Conservation (phyloP, 2,888 invertebrate species). For the Glaucopsyche alexis region DNA sequence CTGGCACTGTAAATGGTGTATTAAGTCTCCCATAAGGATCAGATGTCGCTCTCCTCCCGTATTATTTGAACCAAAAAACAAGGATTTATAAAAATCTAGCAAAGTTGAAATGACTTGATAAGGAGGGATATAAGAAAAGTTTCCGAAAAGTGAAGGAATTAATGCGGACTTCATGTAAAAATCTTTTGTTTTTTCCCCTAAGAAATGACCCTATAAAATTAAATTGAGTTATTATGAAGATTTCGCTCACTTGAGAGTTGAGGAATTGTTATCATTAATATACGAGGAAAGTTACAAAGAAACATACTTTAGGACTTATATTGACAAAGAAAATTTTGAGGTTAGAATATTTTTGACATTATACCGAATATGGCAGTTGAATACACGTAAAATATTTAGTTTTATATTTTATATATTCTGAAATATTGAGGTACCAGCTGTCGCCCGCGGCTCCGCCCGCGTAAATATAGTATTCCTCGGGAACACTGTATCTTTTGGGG, state of each 20-base stretch:
- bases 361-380: no score
- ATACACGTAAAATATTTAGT: no score
- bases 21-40: no score
- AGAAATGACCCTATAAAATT: constrained; percentile 13
- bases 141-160: not conserved
- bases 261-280: constrained; percentile 2
- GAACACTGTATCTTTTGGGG: no score
- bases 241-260: not conserved
- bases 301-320: not conserved
- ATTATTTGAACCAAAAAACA: not conserved
- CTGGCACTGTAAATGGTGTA: no score
- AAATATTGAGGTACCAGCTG: no score
- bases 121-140: constrained; percentile 27
- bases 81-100: not conserved
- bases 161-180: constrained; percentile 3
- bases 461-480: no score
- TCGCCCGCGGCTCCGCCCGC: no score
- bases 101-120: constrained; percentile 24
- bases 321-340: not conserved
- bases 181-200: constrained; percentile 15
- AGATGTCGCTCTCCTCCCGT: no score
- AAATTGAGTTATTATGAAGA: constrained; percentile 15
- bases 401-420: no score
- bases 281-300: not conserved
- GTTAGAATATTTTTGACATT: no score